Conservation (phyloP, 2,113 vertebrate species). For the Muntiacus reevesi region DNA sequence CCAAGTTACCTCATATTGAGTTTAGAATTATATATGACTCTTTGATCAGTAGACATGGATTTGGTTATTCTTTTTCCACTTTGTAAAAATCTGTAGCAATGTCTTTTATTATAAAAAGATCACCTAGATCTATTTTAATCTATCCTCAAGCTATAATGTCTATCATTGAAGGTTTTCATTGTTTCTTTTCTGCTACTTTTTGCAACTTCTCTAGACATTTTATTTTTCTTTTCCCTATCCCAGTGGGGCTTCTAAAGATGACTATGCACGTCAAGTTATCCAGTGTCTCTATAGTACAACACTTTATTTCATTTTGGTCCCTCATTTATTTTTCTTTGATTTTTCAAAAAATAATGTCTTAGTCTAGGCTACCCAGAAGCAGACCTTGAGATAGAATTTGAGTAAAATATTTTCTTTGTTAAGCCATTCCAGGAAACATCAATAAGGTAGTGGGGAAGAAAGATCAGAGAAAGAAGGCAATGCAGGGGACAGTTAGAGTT, state of each 20-base stretch:
- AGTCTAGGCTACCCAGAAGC: not conserved
- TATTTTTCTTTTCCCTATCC: not conserved
- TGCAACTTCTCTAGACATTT: not conserved
- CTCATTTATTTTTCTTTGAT: not conserved
- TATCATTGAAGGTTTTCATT: not conserved
- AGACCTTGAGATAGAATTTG: not conserved
- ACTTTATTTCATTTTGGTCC: not conserved
- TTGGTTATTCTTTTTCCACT: not conserved
- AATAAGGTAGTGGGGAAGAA: not conserved
- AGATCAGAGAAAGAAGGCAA: not conserved
- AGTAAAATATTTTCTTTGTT: not conserved
- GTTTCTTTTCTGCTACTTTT: not conserved
- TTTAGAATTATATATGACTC: not conserved
- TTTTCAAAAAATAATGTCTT: not conserved
- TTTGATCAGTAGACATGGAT: not conserved
- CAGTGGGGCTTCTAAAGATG: not conserved
- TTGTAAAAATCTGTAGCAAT: not conserved
- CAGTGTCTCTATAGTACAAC: not conserved
- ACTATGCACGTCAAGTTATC: not conserved
- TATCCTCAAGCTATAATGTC: not conserved
- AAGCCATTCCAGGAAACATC: not conserved
- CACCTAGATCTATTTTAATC: not conserved
- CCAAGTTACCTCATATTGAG: not conserved
- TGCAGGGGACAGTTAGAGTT: rapidly evolving
- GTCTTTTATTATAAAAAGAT: not conserved